These are phyloP conservation scores for Plodia interpunctella DNA, from an alignment of 1,140 invertebrate genomes.

Conservation along the genomic window DNA sequence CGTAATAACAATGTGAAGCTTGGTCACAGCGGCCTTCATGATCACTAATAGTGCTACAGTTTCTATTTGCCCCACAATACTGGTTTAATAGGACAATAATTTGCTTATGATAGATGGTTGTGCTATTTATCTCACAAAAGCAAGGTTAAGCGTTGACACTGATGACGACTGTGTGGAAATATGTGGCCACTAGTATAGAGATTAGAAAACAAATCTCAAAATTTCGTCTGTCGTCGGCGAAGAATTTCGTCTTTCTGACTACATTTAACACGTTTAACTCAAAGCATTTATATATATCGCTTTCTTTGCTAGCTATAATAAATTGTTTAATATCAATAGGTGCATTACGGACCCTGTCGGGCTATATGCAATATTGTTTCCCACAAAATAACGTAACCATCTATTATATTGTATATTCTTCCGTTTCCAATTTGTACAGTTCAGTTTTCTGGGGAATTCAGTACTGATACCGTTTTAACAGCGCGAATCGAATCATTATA, in stretches of 20 bases:
- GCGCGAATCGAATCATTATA: constrained; percentile 14
- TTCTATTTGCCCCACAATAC: constrained; percentile 12
- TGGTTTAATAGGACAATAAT: constrained; percentile 14
- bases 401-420: neutral
- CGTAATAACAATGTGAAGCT: neutral
- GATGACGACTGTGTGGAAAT: neutral
- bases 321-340: too few species aligned
- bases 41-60: constrained; percentile 12
- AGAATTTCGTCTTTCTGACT: too few species aligned
- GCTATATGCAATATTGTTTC: neutral
- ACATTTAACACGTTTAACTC: too few species aligned
- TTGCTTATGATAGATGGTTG: constrained; percentile 13
- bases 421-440: neutral
- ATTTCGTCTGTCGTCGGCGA: too few species aligned
- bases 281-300: too few species aligned
- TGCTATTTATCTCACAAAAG: constrained; percentile 11
- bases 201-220: neutral
- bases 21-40: constrained; percentile 13
- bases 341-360: too few species aligned
- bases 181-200: neutral
- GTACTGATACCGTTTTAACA: constrained; percentile 13
- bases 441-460: constrained; percentile 1
- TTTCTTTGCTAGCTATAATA: too few species aligned
- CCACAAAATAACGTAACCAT: neutral
- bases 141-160: constrained; percentile 6